Conservation (phyloP, 2,113 vertebrate genomes). For the Cephalopterus ornatus region DNA sequence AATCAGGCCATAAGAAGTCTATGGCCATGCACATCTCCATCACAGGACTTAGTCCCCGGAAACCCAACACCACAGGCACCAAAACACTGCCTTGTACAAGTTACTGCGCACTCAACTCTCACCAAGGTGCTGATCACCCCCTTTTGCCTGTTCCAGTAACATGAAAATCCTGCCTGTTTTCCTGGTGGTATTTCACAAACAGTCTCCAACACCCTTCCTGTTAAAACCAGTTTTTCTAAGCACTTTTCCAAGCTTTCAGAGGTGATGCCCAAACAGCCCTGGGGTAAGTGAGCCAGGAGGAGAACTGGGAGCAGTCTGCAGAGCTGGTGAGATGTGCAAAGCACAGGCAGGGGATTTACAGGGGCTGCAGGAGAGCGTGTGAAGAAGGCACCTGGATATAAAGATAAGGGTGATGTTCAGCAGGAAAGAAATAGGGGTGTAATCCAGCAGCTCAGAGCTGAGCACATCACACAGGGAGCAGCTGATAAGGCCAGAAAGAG, state of each 20-base stretch:
- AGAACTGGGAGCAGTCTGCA: not conserved
- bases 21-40: not conserved
- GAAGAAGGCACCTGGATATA: not conserved
- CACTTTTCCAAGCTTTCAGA: not conserved
- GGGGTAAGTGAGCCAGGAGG: not conserved
- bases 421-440: not conserved
- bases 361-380: not conserved
- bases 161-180: not conserved
- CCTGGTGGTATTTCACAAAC: not conserved
- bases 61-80: not conserved
- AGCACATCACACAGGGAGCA: not conserved
- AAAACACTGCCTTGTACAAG: not conserved
- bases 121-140: not conserved
- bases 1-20: not conserved
- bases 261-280: not conserved
- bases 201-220: not conserved
- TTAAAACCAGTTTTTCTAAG: not conserved
- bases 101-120: not conserved
- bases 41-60: not conserved
- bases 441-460: not conserved
- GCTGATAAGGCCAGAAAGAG: not conserved
- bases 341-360: not conserved
- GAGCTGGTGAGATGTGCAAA: too few species aligned
- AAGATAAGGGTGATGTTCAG: not conserved
- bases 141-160: not conserved